Conservation (phyloP, 2,888 invertebrate genomes). For the Micropterix aruncella region DNA sequence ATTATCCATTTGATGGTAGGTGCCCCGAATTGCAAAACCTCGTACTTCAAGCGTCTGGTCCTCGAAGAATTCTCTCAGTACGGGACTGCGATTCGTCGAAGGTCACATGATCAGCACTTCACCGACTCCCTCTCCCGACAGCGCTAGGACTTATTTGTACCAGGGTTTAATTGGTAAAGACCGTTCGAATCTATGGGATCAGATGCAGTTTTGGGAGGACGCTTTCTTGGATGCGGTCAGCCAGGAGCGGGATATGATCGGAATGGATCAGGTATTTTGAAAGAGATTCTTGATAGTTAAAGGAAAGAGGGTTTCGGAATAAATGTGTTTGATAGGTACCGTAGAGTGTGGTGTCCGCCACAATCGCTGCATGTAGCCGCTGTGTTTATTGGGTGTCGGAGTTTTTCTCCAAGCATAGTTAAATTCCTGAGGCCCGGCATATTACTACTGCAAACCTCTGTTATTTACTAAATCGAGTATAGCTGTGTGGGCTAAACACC, state of each 20-base stretch:
- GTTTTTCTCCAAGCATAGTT: too few relatives aligned
- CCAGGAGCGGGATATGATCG: conserved; percentile 96
- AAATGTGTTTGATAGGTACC: too few relatives aligned
- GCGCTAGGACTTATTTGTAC: conserved; percentile 79
- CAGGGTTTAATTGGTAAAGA: conserved; percentile 78
- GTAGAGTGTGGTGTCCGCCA: too few relatives aligned
- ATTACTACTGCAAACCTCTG: too few relatives aligned
- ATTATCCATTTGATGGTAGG: conserved; percentile 33
- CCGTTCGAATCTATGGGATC: conserved; percentile 86
- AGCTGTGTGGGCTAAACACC: too few relatives aligned
- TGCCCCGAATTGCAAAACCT: conserved; percentile 58
- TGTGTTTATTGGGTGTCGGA: too few relatives aligned
- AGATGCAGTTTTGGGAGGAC: conserved; percentile 99
- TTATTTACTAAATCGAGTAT: too few relatives aligned
- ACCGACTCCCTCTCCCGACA: conserved; percentile 80
- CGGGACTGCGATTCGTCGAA: conserved; percentile 76
- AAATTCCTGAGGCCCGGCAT: too few relatives aligned
- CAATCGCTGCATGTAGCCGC: too few relatives aligned
- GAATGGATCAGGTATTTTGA: conserved; percentile 97
- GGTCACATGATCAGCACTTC: conserved; percentile 75
- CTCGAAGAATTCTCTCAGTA: conserved; percentile 77
- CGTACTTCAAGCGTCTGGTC: conserved; percentile 86
- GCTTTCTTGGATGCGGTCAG: conserved; percentile 95
- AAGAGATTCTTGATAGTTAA: too few relatives aligned
- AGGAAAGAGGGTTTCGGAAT: too few relatives aligned